Conservation (phyloP, 2,797 vertebrate species). For the Phrynocephalus forsythii region DNA sequence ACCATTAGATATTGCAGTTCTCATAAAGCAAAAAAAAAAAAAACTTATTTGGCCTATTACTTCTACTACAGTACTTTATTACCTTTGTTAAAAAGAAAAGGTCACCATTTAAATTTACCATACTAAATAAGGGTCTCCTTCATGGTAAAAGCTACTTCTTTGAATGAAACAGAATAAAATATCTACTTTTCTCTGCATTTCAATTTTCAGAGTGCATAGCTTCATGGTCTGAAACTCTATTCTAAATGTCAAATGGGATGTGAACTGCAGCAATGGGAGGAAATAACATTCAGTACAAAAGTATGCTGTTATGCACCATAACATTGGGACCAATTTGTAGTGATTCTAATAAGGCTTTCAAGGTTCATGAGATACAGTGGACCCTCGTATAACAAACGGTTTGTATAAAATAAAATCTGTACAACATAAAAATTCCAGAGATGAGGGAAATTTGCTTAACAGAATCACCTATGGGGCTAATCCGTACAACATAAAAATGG, state of each 20-base stretch:
- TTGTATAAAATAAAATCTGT: no score
- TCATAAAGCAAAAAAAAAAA: constrained; percentile 22
- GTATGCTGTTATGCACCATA: constrained; percentile 1
- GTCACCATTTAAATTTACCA: constrained; percentile 61
- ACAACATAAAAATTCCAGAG: no score
- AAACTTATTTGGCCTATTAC: constrained; percentile 15
- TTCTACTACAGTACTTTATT: constrained; percentile 47
- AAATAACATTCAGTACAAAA: constrained; percentile 56
- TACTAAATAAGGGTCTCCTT: constrained; percentile 55
- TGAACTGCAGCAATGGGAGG: constrained; percentile 54
- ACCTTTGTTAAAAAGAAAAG: constrained; percentile 55
- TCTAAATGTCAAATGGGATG: constrained; percentile 65
- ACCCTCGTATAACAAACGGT: no score
- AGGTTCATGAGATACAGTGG: not conserved
- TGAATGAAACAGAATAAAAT: constrained; percentile 63
- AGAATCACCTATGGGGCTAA: no score
- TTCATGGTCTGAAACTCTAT: constrained; percentile 30
- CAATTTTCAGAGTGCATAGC: constrained; percentile 58
- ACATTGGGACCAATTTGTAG: no score
- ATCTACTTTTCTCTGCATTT: constrained; percentile 65
- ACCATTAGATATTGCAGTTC: constrained; percentile 21
- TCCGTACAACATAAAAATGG: no score
- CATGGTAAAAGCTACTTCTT: constrained; percentile 59
- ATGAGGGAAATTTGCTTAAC: no score
- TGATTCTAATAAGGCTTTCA: no score